Evolutionary conservation across 2,888 invertebrate genomes (phyloP), one percentile per base, ranked within the genome.

Genomic region (Mantis religiosa): DNA sequence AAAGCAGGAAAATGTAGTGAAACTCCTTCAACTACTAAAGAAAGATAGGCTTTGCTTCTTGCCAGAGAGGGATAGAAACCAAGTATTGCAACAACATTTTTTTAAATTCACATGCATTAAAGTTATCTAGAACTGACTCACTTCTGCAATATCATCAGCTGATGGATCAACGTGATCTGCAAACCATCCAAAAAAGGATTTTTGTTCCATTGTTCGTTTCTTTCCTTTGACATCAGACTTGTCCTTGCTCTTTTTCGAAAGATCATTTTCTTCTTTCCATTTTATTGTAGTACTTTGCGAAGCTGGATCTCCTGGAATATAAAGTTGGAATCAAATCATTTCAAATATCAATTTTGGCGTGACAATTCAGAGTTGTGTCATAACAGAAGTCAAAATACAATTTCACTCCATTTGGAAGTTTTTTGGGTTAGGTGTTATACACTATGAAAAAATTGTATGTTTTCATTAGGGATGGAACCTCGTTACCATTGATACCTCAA

Each of bases 111-210:
- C 30, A 84, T n/a, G 41, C n/a, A 84, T 34, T 0, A 20, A 20
- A 25, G 8, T 30, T 8, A 28, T 15, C 0, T 27, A 9, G 84
- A 15, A 6, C 28, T 84, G 28, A 28, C 84, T 20, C 82, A 87
- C 94, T 93, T 98, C 98, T 84, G 97, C 97, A 92, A 98, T 96
- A 92, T 98, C 97, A 93, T 98, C 97, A 90, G 96, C 96, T 87
- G 96, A 96, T 9, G 97, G 97, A 93, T 97, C 97, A 82, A 95
- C 95, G 92, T 97, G 96, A 93, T 97, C 97, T 91, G 95, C 95
- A 92, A 97, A 97, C 98, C 98, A 98, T 91, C 96, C 95, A 92
- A 98, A 97, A 93, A 98, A 98, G 88, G 97, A 96, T 92, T 96
- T 95, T 91, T 95, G 95, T 91, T 95, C 95, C 86, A 96, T 94